Evolutionary conservation across 2,113 vertebrate species (phyloP).

Genomic region (Pithys albifrons): DNA sequence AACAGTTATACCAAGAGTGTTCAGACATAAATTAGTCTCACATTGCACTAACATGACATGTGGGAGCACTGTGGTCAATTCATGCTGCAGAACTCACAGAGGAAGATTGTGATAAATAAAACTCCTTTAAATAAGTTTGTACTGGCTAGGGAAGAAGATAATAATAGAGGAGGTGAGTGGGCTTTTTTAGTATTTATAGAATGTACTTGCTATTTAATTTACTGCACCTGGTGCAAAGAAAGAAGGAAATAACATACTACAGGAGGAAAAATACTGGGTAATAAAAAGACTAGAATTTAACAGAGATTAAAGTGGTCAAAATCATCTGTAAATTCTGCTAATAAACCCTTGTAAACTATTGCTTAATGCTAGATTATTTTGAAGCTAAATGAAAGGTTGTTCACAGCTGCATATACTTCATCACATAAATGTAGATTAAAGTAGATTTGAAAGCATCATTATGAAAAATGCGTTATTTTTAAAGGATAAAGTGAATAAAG

Average conservation of each 20-base stretch:
- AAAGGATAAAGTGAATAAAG: not conserved
- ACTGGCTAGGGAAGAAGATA: not conserved
- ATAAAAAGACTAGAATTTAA: not conserved
- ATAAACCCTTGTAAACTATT: not conserved
- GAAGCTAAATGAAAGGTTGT: not conserved
- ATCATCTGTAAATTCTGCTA: not conserved
- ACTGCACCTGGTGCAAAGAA: not conserved
- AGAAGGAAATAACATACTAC: not conserved
- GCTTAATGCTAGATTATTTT: not conserved
- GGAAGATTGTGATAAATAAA: not conserved
- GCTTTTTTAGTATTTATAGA: not conserved
- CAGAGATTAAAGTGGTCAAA: not conserved
- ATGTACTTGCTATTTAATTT: not conserved
- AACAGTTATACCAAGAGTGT: not conserved
- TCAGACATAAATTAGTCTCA: not conserved
- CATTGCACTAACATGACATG: not conserved
- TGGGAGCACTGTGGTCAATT: not conserved
- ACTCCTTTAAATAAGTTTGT: not conserved
- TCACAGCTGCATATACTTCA: constrained; percentile 4
- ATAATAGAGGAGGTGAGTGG: not conserved
- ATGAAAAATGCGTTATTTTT: constrained; percentile 43
- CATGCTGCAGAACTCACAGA: not conserved
- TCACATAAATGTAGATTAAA: constrained; percentile 35
- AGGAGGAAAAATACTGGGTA: not conserved
- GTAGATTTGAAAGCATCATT: not conserved